These are phyloP conservation scores for Archips crataeganus DNA, from an alignment of 2,888 invertebrate species.

Conservation along the genomic window DNA sequence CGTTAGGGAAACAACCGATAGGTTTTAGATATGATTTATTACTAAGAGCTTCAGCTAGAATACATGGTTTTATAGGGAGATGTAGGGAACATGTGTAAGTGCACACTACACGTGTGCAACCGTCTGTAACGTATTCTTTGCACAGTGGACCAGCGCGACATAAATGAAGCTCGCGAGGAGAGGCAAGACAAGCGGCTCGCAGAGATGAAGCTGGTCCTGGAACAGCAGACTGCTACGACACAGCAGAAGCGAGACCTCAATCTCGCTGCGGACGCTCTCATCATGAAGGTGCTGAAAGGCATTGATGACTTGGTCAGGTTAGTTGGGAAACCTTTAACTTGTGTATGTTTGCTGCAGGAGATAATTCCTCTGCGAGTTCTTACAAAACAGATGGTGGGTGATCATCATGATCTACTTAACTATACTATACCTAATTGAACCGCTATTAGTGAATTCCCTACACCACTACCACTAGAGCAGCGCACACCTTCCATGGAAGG, in stretches of 20 bases:
- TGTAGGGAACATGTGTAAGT: too few relatives aligned
- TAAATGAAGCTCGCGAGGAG: conserved; percentile 71
- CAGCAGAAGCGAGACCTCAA: conserved; percentile 57
- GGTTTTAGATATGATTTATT: too few relatives aligned
- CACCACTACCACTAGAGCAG: too few relatives aligned
- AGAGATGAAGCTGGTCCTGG: conserved; percentile 51
- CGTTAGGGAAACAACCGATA: too few relatives aligned
- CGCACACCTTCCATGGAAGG: too few relatives aligned
- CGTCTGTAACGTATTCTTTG: not conserved
- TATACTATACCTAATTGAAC: too few relatives aligned
- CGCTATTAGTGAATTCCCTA: too few relatives aligned
- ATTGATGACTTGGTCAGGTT: conserved; percentile 74
- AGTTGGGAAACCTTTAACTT: not conserved
- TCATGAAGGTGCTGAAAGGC: conserved; percentile 64
- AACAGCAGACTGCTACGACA: conserved; percentile 52
- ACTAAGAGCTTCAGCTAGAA: too few relatives aligned
- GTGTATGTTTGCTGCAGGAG: not conserved
- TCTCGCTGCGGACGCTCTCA: conserved; percentile 58
- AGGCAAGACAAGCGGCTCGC: conserved; percentile 60
- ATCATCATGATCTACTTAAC: too few relatives aligned
- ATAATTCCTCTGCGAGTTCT: too few relatives aligned
- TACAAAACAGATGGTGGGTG: too few relatives aligned
- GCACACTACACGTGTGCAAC: not conserved
- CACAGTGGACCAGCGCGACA: conserved; percentile 75
- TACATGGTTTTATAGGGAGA: too few relatives aligned